These are phyloP conservation scores for Grus americana DNA, from an alignment of 2,113 vertebrate species.

Conservation along the genomic window DNA sequence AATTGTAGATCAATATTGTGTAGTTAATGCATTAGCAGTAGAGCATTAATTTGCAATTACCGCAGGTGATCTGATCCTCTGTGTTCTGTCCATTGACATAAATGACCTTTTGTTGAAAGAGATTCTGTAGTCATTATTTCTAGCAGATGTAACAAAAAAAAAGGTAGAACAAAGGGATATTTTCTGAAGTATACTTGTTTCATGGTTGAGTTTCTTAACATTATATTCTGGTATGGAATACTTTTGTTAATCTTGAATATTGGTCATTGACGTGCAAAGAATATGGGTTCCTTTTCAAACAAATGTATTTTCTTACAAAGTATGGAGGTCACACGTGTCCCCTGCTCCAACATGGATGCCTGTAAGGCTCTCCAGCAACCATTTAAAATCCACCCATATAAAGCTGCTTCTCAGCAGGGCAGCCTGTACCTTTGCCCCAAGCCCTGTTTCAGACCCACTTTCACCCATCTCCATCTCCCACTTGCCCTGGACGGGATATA, in stretches of 20 bases:
- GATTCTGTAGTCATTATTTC: constrained; percentile 73
- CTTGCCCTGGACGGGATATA: not conserved
- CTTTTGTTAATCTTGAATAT: not conserved
- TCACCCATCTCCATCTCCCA: not conserved
- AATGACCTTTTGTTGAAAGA: constrained; percentile 75
- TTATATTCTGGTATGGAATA: not conserved
- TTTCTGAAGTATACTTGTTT: not conserved
- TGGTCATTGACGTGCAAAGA: not conserved
- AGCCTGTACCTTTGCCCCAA: not conserved
- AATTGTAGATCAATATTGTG: constrained; percentile 79
- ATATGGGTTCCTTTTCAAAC: not conserved
- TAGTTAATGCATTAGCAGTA: constrained; percentile 81
- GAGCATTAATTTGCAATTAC: constrained; percentile 83
- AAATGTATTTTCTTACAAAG: not conserved
- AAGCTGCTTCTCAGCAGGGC: not conserved
- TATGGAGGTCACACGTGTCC: not conserved
- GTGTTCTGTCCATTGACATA: constrained; percentile 72
- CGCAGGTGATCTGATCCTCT: constrained; percentile 73
- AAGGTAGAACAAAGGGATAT: not conserved
- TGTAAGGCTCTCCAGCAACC: not conserved
- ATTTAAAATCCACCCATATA: not conserved
- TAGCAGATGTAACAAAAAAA: constrained; percentile 46
- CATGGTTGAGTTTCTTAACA: not conserved
- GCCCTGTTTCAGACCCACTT: not conserved
- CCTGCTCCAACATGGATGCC: not conserved